These are phyloP conservation scores for Ruditapes philippinarum DNA, from an alignment of 1,140 invertebrate genomes.

Conservation along the genomic window DNA sequence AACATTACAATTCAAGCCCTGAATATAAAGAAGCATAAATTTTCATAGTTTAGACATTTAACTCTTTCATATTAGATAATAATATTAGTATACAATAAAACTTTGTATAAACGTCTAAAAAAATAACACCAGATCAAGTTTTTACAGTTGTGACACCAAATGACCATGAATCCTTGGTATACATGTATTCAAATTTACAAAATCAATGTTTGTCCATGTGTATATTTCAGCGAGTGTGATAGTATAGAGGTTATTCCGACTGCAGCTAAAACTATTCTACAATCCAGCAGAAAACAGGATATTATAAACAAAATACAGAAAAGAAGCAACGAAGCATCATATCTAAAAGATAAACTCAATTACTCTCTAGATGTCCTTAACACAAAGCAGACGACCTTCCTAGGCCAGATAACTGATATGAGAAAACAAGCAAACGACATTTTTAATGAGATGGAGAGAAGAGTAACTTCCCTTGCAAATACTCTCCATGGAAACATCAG, in stretches of 20 bases:
- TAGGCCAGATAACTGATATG: background rate
- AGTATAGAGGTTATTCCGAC: background rate
- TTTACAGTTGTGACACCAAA: too few species aligned
- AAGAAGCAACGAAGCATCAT: background rate
- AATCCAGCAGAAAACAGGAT: background rate
- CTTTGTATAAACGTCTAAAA: too few species aligned
- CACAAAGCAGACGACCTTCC: background rate
- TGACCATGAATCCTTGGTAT: too few species aligned
- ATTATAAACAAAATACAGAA: background rate
- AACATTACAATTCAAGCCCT: too few species aligned
- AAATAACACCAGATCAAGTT: too few species aligned
- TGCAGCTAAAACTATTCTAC: background rate
- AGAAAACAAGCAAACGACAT: background rate
- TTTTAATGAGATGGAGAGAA: background rate
- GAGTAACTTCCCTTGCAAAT: background rate
- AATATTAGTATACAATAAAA: too few species aligned
- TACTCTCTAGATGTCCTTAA: background rate
- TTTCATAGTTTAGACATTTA: too few species aligned
- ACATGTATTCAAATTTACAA: too few species aligned
- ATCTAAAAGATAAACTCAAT: background rate
- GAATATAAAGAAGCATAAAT: too few species aligned
- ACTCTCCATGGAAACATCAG: background rate
- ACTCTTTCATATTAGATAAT: too few species aligned
- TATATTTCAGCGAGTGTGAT: background rate
- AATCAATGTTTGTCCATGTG: too few species aligned